Evolutionary conservation across 2,113 vertebrate genomes (phyloP).

Genomic region (Eudyptes chrysolophus): DNA sequence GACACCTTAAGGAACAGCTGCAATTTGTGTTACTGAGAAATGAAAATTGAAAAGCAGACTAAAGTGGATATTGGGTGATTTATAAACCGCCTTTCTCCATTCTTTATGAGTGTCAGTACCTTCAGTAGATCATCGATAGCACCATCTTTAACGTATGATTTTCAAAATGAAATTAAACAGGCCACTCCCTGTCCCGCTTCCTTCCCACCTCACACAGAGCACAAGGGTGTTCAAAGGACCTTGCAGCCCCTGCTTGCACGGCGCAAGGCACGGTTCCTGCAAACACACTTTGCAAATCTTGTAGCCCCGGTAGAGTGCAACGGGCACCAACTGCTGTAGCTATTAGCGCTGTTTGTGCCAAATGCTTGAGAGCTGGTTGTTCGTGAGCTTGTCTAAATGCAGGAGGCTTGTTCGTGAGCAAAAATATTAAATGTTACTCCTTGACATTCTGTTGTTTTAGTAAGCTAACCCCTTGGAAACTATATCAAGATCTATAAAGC

Average conservation of each 20-base stretch:
- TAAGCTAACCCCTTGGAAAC: slow-evolving; percentile 40
- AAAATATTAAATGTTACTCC: slow-evolving; percentile 8
- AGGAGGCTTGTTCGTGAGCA: not conserved
- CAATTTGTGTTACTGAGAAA: slow-evolving; percentile 60
- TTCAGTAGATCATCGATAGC: slow-evolving; percentile 58
- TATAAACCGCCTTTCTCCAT: slow-evolving; percentile 50
- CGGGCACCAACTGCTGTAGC: not conserved
- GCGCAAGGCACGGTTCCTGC: not conserved
- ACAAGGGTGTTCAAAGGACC: not conserved
- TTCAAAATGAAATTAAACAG: slow-evolving; percentile 46
- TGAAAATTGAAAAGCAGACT: slow-evolving; percentile 60
- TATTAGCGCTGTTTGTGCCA: not conserved
- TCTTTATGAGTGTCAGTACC: slow-evolving; percentile 47
- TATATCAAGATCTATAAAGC: slow-evolving; percentile 47
- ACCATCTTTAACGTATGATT: slow-evolving; percentile 26
- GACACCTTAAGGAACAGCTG: slow-evolving; percentile 51
- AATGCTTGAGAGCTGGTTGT: not conserved
- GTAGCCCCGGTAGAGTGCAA: not conserved
- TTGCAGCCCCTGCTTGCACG: not conserved
- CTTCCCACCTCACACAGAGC: not conserved
- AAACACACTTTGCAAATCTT: not conserved
- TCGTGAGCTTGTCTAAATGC: not conserved
- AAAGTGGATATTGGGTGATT: slow-evolving; percentile 55
- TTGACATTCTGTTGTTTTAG: slow-evolving; percentile 45
- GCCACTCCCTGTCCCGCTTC: not conserved